Conservation (phyloP, 2,113 vertebrate species). For the Cryptomyrus ogoouensis region DNA sequence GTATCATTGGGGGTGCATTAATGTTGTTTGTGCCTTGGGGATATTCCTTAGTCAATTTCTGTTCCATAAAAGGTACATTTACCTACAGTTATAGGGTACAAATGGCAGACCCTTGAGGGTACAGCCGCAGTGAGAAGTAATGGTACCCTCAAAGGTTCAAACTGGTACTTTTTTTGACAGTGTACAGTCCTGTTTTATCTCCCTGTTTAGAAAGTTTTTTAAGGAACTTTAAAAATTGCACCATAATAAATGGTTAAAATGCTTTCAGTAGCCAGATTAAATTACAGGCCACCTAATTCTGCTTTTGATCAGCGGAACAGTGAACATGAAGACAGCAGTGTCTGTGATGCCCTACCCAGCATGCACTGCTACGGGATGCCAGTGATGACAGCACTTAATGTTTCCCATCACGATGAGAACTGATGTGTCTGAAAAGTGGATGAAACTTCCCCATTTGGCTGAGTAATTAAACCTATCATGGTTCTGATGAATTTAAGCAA, state of each 20-base stretch:
- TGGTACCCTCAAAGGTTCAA: background rate
- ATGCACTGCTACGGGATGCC: background rate
- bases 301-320: background rate
- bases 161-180: background rate
- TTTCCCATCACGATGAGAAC: background rate
- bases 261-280: background rate
- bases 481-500: slow-evolving; percentile 15
- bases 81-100: background rate
- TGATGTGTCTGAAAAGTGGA: background rate
- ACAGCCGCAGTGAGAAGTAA: background rate
- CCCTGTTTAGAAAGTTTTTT: background rate
- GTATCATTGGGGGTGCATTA: background rate
- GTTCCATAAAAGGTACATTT: background rate
- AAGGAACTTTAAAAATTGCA: background rate
- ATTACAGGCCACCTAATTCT: background rate
- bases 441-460: background rate
- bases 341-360: background rate
- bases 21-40: background rate
- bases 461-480: background rate
- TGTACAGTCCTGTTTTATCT: background rate
- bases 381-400: background rate
- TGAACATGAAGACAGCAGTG: background rate
- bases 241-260: background rate
- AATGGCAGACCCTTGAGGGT: background rate
- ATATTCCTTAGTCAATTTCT: background rate